Evolutionary conservation across 2,888 invertebrate genomes (phyloP).

Genomic region (Cosmopolites sordidus): DNA sequence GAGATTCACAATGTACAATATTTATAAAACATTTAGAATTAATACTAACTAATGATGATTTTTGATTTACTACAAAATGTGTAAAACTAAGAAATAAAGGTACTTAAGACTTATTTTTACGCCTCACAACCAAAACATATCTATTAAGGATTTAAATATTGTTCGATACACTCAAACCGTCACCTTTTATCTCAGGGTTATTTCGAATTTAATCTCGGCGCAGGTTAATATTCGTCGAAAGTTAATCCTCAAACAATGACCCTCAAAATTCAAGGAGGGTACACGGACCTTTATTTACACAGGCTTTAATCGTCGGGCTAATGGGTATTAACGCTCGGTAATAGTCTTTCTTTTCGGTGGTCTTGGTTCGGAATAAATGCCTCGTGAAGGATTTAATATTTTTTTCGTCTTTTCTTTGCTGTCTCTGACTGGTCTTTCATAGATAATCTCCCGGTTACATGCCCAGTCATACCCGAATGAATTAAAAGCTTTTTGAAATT

Average conservation of each 20-base stretch:
- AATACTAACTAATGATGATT: too few species aligned
- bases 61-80: too few species aligned
- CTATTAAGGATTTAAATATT: too few species aligned
- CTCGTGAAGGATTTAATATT: not conserved
- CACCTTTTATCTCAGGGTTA: too few species aligned
- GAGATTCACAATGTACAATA: too few species aligned
- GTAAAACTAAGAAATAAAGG: too few species aligned
- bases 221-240: too few species aligned
- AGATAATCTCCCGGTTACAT: not conserved
- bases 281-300: not conserved
- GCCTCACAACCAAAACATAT: too few species aligned
- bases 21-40: too few species aligned
- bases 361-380: constrained; percentile 1
- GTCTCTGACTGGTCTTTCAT: not conserved
- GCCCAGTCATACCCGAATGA: not conserved
- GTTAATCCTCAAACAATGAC: constrained; percentile 1
- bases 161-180: too few species aligned
- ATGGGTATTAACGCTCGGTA: constrained; percentile 13
- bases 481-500: not conserved
- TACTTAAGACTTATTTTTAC: too few species aligned
- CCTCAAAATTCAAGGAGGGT: not conserved
- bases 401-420: not conserved
- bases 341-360: constrained; percentile 23
- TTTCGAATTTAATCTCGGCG: too few species aligned
- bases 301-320: constrained; percentile 11